Percentiles rank a stretch among this genome's conserved stretches.
phyloP scores from a whole-genome alignment of 1,140 invertebrate genomes.

The Calycopis cecrops region DNA sequence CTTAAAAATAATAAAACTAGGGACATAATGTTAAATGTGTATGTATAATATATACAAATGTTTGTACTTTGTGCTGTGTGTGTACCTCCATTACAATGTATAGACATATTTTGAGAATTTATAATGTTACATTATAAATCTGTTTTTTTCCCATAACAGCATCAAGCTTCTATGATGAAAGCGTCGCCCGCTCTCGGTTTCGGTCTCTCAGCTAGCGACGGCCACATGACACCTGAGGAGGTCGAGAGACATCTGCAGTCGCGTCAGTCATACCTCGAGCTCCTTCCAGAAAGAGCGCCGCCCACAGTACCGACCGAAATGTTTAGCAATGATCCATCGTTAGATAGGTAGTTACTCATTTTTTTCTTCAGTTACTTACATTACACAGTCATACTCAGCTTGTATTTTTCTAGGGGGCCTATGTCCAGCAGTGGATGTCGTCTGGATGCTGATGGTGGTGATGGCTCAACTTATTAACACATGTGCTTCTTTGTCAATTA shows the following conservation, averaged over 20 bases:
- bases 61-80: no score
- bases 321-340: conserved; percentile 93
- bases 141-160: conserved; percentile 31
- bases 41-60: no score
- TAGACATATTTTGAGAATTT: not conserved
- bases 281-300: conserved; percentile 89
- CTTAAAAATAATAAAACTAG: no score
- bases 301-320: conserved; percentile 93
- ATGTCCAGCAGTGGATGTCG: no score
- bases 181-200: conserved; percentile 56
- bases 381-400: no score
- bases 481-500: no score
- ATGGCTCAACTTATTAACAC: no score
- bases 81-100: not conserved
- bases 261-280: conserved; percentile 86
- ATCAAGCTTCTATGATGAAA: conserved; percentile 47
- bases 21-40: no score
- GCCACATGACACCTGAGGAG: conserved; percentile 93
- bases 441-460: no score
- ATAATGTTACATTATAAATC: no score
- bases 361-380: conserved; percentile 1
- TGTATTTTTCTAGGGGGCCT: no score
- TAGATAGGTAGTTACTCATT: conserved; percentile 79
- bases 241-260: conserved; percentile 93
- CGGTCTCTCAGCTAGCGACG: conserved; percentile 79